Base-by-base conservation (phyloP, 2,888 invertebrate species). In the Geotrupes spiniger region DNA sequence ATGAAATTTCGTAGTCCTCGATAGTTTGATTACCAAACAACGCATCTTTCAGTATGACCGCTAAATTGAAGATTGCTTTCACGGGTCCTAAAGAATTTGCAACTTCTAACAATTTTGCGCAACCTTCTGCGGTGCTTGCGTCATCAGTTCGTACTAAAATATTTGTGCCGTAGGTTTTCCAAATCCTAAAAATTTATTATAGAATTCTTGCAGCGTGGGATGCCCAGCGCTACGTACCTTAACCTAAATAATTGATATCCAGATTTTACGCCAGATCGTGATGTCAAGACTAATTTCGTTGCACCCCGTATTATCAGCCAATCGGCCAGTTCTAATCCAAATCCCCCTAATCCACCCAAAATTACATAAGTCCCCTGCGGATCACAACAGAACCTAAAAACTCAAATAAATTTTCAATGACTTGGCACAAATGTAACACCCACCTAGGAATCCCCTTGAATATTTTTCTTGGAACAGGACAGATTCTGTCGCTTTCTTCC, bases 301-400 rank as follows among this genome's bases (percentile, higher is more conserved):
- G n/a, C n/a, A n/a, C n/a, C n/a, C n/a, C n/a, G n/a, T n/a, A 88
- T 70, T 38, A 92, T 80, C 61, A 97, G 74, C 92, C 92, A 93
- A 62, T 92, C 87, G 0, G 86, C 84, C 40, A 95, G 71, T 69
- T 96, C 95, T 38, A 96, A 75, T 3, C 95, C 95, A 65, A 96
- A n/a, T n/a, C n/a, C n/a, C n/a, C n/a, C n/a, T n/a, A n/a, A n/a
- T n/a, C n/a, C n/a, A n/a, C n/a, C n/a, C n/a, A n/a, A n/a, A n/a
- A n/a, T n/a, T n/a, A n/a, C n/a, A n/a, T n/a, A n/a, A n/a, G n/a
- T n/a, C n/a, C 92, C 93, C 52, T 92, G 79, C 42, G 88, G 71
- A 42, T 92, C 80, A 61, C 95, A 74, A 91, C 92, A 93, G n/a
- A n/a, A n/a, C n/a, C n/a, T n/a, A n/a, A n/a, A n/a, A n/a, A n/a